Evolutionary conservation across 2,888 invertebrate genomes (phyloP), one percentile per base, ranked within the genome.

Genomic region (Metopia argyrocephala): DNA sequence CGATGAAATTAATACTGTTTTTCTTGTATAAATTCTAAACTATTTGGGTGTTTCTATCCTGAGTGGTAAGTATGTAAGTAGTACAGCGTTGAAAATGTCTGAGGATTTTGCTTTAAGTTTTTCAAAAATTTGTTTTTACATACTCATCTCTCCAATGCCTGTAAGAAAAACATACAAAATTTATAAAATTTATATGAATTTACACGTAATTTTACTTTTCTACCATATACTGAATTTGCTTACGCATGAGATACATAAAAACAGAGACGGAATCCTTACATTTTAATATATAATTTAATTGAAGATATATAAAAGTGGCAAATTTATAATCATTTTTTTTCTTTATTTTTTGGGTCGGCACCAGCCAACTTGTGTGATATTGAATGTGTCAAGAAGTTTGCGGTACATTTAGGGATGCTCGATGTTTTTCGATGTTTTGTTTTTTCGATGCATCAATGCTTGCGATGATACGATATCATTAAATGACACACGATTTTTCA

Each of bases 171-270:
- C 69, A 65, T 79, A 50, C 18, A 69, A 38, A n/a, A 74, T 74
- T 79, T 74, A 52, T 25, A 70, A 71, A 75, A 70, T 78, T 46
- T 70, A 12, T 38, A 66, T 66, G 66, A 79, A 84, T 78, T 81
- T 83, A 83, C 84, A 83, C 84, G 83, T 82, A 83, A 74, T 82
- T 75, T 73, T 74, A 54, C 31, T 76, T 54, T 64, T 69, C 56
- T 56, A 38, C 7, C 21, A 46, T 54, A 46, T 9, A 54, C 3
- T 62, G 61, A 38, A 23, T 23, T 3, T n/a, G 27, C 48, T 25
- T 27, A 45, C 18, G n/a, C 21, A n/a, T 25, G 9, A 2, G 3
- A 20, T n/a, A n/a, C n/a, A n/a, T n/a, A n/a, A n/a, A n/a, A n/a
- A 18, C n/a, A 12, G 21, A 59, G 66, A 75, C 38, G 45, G 66